Evolutionary conservation across 2,113 vertebrate genomes (phyloP), one percentile per base, ranked within the genome.

Genomic region (Protomyctophum bolini): DNA sequence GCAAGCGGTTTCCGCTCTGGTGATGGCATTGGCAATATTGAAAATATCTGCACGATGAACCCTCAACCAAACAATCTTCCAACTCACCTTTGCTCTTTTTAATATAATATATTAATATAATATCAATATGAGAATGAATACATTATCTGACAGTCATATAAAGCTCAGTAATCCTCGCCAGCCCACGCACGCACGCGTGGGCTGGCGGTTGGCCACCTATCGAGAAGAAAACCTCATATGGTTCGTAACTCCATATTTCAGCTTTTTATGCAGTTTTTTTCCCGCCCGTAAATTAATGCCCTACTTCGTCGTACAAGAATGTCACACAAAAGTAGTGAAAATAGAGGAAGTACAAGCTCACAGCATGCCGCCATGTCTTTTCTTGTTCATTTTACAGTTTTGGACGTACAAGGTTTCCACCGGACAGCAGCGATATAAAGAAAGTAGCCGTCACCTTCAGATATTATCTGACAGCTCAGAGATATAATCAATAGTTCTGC

Each of bases 401-500:
- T 41, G 33, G 33, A 41, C 33, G 5, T 41, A 41, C 33, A 41
- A 41, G 33, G 33, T 41, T 41, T 41, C 33, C 33, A 41, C 3
- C 33, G 3, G 33, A 41, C 33, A 41, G 33, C 1, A 3, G 33
- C 33, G 3, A 41, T 41, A 82, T 69, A 69, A 70, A 83, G 64
- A 55, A 73, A 75, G 79, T 63, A 46, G 68, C 72, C 15, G 7
- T 83, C 73, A 80, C 72, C 72, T 68, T 12, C 71, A 59, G 74
- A 90, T 83, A 87, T 57, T 78, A 77, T 81, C 68, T 76, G 84
- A 74, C 87, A 79, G 85, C 64, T 70, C 68, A 47, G 65, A 87
- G 86, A 89, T 88, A 63, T 80, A 84, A 91, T 92, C 89, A 85
- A 87, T 86, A 86, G 82, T 86, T 83, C 73, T 88, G 87, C 82